Conservation (phyloP, 2,888 invertebrate species). For the Helleia helle region DNA sequence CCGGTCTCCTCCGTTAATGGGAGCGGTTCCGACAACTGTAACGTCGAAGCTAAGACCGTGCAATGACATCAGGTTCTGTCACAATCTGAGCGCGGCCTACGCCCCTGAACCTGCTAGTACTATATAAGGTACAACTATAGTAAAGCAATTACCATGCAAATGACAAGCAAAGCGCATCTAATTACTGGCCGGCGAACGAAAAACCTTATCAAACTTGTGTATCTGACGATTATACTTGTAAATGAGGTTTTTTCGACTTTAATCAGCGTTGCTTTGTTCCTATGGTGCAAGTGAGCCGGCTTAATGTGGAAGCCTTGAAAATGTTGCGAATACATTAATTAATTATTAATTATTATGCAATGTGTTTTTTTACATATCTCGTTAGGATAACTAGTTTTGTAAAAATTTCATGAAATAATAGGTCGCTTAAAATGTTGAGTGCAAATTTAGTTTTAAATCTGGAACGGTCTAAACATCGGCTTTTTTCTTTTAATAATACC, state of each 20-base stretch:
- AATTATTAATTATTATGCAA: background rate
- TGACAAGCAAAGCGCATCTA: constrained; percentile 18
- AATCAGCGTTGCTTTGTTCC: constrained; percentile 9
- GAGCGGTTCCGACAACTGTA: too few species aligned
- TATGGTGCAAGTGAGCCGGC: constrained; percentile 4
- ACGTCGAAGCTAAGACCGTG: too few species aligned
- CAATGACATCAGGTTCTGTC: too few species aligned
- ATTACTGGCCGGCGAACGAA: constrained; percentile 15
- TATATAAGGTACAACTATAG: constrained; percentile 6
- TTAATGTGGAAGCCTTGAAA: background rate
- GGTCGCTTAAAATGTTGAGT: too few species aligned
- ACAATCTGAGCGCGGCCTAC: too few species aligned
- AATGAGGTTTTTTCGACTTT: constrained; percentile 12
- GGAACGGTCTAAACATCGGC: too few species aligned
- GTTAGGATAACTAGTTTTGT: too few species aligned
- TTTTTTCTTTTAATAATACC: too few species aligned
- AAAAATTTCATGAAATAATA: too few species aligned
- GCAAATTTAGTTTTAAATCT: too few species aligned
- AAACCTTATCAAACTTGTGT: constrained; percentile 22
- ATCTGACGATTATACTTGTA: constrained; percentile 16
- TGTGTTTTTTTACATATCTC: background rate
- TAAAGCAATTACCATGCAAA: constrained; percentile 22
- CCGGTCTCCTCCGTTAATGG: too few species aligned
- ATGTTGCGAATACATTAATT: background rate
- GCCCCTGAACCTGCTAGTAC: too few species aligned